Base-by-base conservation (phyloP, 1,140 invertebrate species). In the Drosophila biarmipes region DNA sequence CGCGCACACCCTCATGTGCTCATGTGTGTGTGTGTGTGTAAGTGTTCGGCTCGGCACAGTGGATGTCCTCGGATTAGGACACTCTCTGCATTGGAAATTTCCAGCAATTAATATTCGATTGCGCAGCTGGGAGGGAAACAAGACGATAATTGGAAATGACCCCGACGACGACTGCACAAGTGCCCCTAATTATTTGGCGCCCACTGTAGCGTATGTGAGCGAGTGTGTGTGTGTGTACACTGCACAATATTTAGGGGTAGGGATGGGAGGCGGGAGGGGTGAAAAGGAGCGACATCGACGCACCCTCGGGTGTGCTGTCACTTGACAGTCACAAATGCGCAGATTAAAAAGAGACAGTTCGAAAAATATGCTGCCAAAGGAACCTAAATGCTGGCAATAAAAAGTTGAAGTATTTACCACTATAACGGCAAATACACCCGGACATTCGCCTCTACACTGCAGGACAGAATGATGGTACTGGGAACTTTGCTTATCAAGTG, bases 291-390 rank as follows among this genome's bases (percentile, higher is more conserved):
- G 24, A 31, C 40, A 54, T 19, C 51, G 57, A 76, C 72, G 71
- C 59, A 75, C 73, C 74, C 73, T 69, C 78, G 66, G 45, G 51
- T 58, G 66, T 49, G 77, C 59, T 80, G 64, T 69, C 58, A 67
- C 48, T 79, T 80, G 78, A 80, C 78, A 80, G 59, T 73, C 78
- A 80, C 78, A 76, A 80, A 80, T 76, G 72, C 57, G 52, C 52
- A 80, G 74, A 77, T 77, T 77, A 77, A 77, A 77, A 77, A 61
- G 34, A 77, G 64, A 56, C 74, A 69, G 76, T 52, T 64, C 58
- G 64, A 55, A 55, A 64, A 74, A 74, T 42, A 46, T 56, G 49
- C 27, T 55, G 49, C 63, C 10, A 56, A 69, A 69, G 66, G 24
- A 64, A 57, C 66, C 63, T 69, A 76, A 77, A 75, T 68, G 38